Evolutionary conservation across 1,140 invertebrate genomes (phyloP).

Genomic region (Triops longicaudatus): DNA sequence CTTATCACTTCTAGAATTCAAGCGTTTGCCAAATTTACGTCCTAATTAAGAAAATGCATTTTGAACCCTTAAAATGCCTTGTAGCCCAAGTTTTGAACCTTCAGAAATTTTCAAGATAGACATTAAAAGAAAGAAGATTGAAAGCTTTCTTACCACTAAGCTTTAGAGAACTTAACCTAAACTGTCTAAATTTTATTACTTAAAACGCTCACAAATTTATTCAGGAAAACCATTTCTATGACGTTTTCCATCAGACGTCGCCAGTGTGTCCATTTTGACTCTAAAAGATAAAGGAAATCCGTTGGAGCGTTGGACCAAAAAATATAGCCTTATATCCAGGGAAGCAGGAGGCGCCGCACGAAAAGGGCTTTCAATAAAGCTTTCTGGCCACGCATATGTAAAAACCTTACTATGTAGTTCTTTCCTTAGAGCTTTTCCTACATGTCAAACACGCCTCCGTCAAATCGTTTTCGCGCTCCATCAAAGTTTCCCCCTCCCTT

Average conservation of each 20-base stretch:
- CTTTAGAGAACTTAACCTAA: too few relatives aligned
- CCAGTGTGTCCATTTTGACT: background rate
- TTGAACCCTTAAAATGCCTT: too few relatives aligned
- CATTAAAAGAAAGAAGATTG: too few relatives aligned
- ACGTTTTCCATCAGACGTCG: background rate
- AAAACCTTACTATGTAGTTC: background rate
- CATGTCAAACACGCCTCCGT: constrained; percentile 11
- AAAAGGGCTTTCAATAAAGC: constrained; percentile 1
- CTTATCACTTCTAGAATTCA: too few relatives aligned
- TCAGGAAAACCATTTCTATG: too few relatives aligned
- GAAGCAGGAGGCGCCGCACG: background rate
- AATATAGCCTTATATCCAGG: background rate
- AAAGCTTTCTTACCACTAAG: too few relatives aligned
- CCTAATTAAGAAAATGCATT: too few relatives aligned
- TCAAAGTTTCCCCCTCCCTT: background rate
- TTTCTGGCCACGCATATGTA: constrained; percentile 7
- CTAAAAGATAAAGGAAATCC: background rate
- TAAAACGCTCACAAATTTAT: too few relatives aligned
- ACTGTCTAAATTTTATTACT: too few relatives aligned
- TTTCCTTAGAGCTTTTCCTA: background rate
- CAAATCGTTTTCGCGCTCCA: constrained; percentile 7
- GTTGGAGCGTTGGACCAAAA: background rate
- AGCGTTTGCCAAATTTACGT: too few relatives aligned
- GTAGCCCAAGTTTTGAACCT: too few relatives aligned
- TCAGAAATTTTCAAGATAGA: too few relatives aligned